Evolutionary conservation across 53 echinoderm and acorn worm species (phyloP).

Genomic region (Holothuria scabra): DNA sequence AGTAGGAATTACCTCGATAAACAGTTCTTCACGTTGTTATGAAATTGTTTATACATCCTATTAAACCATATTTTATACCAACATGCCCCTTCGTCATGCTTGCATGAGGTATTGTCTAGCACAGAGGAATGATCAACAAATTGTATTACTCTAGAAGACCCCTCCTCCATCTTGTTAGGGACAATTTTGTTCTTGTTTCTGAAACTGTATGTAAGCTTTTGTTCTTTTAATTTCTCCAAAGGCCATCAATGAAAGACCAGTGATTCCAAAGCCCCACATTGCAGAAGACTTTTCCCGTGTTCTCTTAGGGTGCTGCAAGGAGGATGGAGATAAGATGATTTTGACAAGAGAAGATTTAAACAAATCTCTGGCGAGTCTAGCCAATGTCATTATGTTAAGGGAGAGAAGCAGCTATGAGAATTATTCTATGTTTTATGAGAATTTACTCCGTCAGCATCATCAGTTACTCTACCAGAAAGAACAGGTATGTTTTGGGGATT

Average conservation of each 20-base stretch:
- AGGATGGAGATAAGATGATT: conserved; percentile 61
- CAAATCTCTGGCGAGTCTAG: conserved; percentile 73
- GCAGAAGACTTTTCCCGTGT: conserved; percentile 90
- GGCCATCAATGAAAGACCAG: conserved; percentile 96
- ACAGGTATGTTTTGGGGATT: conserved; percentile 67
- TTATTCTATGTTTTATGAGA: conserved; percentile 99
- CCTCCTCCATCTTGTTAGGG: too few relatives aligned
- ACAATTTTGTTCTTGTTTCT: too few relatives aligned
- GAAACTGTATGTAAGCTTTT: not conserved
- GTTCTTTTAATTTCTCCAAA: conserved; percentile 2
- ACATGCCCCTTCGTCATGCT: too few relatives aligned
- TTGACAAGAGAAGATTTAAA: conserved; percentile 75
- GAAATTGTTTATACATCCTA: too few relatives aligned
- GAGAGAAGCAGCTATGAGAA: conserved; percentile 94
- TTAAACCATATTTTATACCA: too few relatives aligned
- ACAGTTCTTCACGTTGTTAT: too few relatives aligned
- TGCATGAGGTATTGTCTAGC: too few relatives aligned
- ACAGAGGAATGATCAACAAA: too few relatives aligned
- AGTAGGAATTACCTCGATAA: too few relatives aligned
- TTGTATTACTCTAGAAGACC: too few relatives aligned
- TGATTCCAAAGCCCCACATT: conserved; percentile 94
- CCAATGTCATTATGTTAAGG: conserved; percentile 83
- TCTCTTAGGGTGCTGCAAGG: conserved; percentile 57
- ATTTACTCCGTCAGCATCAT: conserved; percentile 90
- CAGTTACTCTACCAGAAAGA: conserved; percentile 93